Percentiles rank a stretch among this genome's conserved stretches.
phyloP scores from a whole-genome alignment of 2,113 vertebrate species.

The Stercorarius parasiticus region DNA sequence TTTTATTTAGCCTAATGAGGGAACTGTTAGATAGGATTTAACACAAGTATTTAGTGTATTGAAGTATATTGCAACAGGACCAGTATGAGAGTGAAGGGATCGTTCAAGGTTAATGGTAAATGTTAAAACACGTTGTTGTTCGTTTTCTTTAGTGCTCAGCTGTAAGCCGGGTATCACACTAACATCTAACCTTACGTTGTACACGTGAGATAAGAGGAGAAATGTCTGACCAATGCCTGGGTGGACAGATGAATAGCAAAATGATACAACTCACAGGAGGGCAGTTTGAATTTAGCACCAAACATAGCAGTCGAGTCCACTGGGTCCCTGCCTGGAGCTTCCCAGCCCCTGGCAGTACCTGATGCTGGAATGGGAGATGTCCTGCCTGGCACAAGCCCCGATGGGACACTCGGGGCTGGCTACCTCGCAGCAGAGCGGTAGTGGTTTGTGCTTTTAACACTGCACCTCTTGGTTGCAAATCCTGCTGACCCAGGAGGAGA shows the following conservation, averaged over 20 bases:
- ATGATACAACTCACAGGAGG: not conserved
- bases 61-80: not conserved
- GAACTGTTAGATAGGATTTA: not conserved
- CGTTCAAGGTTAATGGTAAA: not conserved
- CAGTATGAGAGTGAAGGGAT: not conserved
- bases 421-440: rapidly evolving
- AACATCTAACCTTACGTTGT: rapidly evolving
- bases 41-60: not conserved
- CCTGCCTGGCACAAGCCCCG: not conserved
- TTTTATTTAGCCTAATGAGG: not conserved
- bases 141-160: not conserved
- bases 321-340: not conserved
- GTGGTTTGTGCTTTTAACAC: not conserved
- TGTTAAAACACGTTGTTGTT: not conserved
- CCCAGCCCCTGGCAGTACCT: not conserved
- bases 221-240: rapidly evolving
- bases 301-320: rapidly evolving
- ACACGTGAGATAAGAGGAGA: rapidly evolving
- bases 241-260: not conserved
- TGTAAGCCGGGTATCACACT: not conserved
- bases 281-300: not conserved
- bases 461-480: not conserved
- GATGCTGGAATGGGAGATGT: not conserved
- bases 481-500: not conserved
- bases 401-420: not conserved